Conservation (phyloP, 2,797 vertebrate species). For the Pantherophis alleghaniensis region DNA sequence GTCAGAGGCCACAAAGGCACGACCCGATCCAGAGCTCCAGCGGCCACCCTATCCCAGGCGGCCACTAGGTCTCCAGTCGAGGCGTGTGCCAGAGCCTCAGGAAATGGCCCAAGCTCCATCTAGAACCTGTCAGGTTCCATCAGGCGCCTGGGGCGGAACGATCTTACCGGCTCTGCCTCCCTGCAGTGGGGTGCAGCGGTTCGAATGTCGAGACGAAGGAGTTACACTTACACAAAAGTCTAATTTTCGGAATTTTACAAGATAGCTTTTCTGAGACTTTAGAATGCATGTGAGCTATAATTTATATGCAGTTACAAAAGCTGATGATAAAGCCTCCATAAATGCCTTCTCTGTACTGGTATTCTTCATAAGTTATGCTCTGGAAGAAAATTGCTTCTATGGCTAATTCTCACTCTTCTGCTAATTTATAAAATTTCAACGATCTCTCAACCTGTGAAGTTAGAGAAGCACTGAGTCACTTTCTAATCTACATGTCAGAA, state of each 20-base stretch:
- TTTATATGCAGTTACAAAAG: slow-evolving; percentile 32
- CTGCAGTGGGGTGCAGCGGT: no score
- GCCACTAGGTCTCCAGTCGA: no score
- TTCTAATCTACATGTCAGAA: slow-evolving; percentile 51
- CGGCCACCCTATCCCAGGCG: no score
- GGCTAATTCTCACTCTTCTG: slow-evolving; percentile 26
- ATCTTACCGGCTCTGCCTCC: no score
- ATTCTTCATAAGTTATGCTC: slow-evolving; percentile 43
- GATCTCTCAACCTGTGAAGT: slow-evolving; percentile 2
- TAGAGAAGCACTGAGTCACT: slow-evolving; percentile 46
- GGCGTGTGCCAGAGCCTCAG: no score
- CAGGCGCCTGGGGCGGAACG: no score
- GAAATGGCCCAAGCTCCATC: no score
- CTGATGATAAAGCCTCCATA: slow-evolving; percentile 32
- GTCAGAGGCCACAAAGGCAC: no score
- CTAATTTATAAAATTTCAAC: background rate
- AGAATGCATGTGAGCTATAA: slow-evolving; percentile 25
- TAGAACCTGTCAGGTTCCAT: no score
- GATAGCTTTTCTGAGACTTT: slow-evolving; percentile 1
- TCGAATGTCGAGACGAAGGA: no score
- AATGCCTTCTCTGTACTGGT: slow-evolving; percentile 49
- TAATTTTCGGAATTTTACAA: slow-evolving; percentile 7
- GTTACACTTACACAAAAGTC: slow-evolving; percentile 18
- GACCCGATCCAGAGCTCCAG: no score
- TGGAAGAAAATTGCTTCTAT: slow-evolving; percentile 50